Percentiles rank a stretch among this genome's conserved stretches.
These are phyloP conservation scores for Ichneumoninae sp. DNA, from an alignment of 2,888 invertebrate genomes.

Conservation along the genomic window DNA sequence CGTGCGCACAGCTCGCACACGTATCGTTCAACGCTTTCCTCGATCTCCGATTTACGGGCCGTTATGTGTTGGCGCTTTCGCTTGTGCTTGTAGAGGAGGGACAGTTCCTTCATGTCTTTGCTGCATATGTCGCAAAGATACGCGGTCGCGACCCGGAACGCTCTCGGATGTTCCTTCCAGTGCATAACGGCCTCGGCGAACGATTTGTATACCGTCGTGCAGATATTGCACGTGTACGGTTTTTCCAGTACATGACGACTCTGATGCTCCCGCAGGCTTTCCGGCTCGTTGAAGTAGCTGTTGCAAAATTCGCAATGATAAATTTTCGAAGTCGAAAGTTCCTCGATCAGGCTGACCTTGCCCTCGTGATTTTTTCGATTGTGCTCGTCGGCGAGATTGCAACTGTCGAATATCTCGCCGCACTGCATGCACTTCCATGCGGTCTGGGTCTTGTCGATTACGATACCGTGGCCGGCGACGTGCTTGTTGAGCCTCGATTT, in stretches of 20 bases:
- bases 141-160: constrained; percentile 84
- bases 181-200: constrained; percentile 86
- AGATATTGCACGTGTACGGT: constrained; percentile 85
- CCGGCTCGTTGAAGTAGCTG: constrained; percentile 86
- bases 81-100: constrained; percentile 86
- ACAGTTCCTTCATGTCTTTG: constrained; percentile 85
- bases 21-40: constrained; percentile 66
- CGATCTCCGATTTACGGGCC: constrained; percentile 81
- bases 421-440: constrained; percentile 77
- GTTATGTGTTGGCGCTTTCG: constrained; percentile 85
- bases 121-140: constrained; percentile 85
- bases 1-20: constrained; percentile 87
- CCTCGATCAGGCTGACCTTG: constrained; percentile 72
- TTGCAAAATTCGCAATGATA: constrained; percentile 88
- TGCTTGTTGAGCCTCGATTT: constrained; percentile 78
- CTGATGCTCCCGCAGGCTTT: constrained; percentile 84
- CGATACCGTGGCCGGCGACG: constrained; percentile 72
- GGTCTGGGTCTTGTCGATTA: constrained; percentile 74
- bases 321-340: constrained; percentile 78
- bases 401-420: constrained; percentile 72
- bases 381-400: constrained; percentile 73
- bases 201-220: constrained; percentile 84
- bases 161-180: constrained; percentile 85
- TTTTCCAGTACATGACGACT: constrained; percentile 83
- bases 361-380: constrained; percentile 70